Percentiles rank a stretch among this genome's conserved stretches.
These are phyloP conservation scores for Phoenoteleia sp. DNA, from an alignment of 2,888 invertebrate species.

Conservation along the genomic window DNA sequence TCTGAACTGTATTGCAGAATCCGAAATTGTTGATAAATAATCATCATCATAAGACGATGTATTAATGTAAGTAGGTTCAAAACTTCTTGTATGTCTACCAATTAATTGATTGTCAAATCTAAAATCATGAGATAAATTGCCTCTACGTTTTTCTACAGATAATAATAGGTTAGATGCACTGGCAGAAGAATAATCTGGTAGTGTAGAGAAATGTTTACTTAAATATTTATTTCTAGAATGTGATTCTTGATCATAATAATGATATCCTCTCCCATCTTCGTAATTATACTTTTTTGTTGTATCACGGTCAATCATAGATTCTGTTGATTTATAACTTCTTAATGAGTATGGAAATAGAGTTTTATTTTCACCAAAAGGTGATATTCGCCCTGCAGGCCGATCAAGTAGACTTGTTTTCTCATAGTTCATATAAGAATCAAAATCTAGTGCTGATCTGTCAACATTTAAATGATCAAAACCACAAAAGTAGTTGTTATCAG, in stretches of 20 bases:
- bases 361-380: neutral
- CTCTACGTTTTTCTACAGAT: conserved; percentile 5
- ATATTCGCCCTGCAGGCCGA: conserved; percentile 10
- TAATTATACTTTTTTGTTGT: neutral
- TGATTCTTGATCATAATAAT: neutral
- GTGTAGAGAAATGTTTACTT: conserved; percentile 25
- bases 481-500: conserved; percentile 33
- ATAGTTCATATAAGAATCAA: neutral
- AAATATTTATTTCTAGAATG: conserved; percentile 25
- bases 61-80: conserved; percentile 28
- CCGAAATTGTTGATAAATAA: conserved; percentile 20
- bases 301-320: conserved; percentile 49
- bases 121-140: conserved; percentile 11
- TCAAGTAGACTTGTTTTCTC: conserved; percentile 1
- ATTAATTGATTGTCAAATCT: conserved; percentile 19
- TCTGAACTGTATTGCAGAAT: no score
- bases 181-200: conserved; percentile 47
- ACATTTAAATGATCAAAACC: no score
- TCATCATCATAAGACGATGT: conserved; percentile 44
- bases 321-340: conserved; percentile 59
- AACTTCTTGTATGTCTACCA: conserved; percentile 28
- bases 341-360: conserved; percentile 10
- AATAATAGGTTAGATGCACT: conserved; percentile 35
- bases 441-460: no score
- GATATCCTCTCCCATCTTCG: conserved; percentile 13